These are phyloP conservation scores for Falco naumanni DNA, from an alignment of 2,797 vertebrate species.

Conservation along the genomic window DNA sequence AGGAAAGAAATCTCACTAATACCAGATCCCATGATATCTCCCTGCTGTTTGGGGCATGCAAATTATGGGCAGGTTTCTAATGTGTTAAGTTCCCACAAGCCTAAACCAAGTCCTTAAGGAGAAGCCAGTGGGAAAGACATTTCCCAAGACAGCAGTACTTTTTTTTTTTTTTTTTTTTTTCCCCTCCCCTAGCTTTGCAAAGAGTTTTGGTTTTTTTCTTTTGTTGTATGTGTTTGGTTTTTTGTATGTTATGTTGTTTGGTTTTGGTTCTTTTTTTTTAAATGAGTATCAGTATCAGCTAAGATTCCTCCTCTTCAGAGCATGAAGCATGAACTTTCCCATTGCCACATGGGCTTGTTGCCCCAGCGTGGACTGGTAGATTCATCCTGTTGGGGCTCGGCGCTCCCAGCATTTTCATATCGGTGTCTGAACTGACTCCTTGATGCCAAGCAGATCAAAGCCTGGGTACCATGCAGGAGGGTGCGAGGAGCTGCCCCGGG, in stretches of 20 bases:
- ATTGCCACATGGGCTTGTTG: rapidly evolving
- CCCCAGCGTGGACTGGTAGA: neutral
- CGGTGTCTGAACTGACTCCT: neutral
- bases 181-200: neutral
- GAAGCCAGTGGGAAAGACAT: slow-evolving; percentile 43
- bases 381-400: neutral
- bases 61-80: slow-evolving; percentile 49
- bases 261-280: neutral
- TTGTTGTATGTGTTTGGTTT: neutral
- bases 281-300: neutral
- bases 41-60: slow-evolving; percentile 52
- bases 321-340: neutral
- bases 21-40: slow-evolving; percentile 57
- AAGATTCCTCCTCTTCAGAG: neutral
- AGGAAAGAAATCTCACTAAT: slow-evolving; percentile 50
- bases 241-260: neutral
- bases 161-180: neutral
- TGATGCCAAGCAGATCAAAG: neutral
- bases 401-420: neutral
- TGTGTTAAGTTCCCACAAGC: slow-evolving; percentile 58
- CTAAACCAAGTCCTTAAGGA: slow-evolving; percentile 49
- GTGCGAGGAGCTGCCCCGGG: neutral
- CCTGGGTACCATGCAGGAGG: neutral
- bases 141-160: slow-evolving; percentile 18
- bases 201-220: neutral